phyloP scores from a whole-genome alignment of 2,113 vertebrate genomes.

The Felis catus region DNA sequence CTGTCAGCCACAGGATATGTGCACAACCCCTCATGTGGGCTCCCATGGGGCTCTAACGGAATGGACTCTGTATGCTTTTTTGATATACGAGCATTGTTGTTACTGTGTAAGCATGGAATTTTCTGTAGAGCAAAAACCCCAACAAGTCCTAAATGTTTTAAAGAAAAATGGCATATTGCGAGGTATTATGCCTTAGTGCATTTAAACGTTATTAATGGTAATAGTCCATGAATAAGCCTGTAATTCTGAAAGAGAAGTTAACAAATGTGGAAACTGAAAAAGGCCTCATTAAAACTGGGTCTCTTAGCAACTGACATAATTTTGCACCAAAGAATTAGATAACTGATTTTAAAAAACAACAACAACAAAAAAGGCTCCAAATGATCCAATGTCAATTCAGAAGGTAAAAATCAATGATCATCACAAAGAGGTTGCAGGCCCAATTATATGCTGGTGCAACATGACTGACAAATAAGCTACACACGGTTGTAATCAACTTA shows the following conservation, averaged over 20 bases:
- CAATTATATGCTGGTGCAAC: background rate
- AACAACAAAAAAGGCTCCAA: background rate
- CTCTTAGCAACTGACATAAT: conserved; percentile 37
- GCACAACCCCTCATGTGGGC: background rate
- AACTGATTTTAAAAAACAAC: background rate
- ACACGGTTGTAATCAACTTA: background rate
- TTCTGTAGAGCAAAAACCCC: background rate
- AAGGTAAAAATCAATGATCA: conserved; percentile 18
- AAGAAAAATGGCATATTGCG: conserved; percentile 23
- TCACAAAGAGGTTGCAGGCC: background rate
- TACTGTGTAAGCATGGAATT: background rate
- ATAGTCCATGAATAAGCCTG: background rate
- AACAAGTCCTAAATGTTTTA: background rate
- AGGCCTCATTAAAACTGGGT: background rate
- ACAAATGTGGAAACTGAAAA: conserved; percentile 37
- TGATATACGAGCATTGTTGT: background rate
- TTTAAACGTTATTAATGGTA: conserved; percentile 43
- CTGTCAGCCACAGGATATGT: background rate
- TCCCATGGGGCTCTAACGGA: background rate
- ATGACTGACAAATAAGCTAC: background rate
- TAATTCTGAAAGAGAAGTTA: conserved; percentile 32
- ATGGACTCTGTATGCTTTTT: background rate
- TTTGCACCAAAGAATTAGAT: conserved; percentile 41
- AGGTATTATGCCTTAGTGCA: background rate
- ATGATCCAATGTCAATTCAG: background rate